Base-by-base conservation (phyloP, 2,888 invertebrate genomes). In the Amblyjoppa fuscipennis region DNA sequence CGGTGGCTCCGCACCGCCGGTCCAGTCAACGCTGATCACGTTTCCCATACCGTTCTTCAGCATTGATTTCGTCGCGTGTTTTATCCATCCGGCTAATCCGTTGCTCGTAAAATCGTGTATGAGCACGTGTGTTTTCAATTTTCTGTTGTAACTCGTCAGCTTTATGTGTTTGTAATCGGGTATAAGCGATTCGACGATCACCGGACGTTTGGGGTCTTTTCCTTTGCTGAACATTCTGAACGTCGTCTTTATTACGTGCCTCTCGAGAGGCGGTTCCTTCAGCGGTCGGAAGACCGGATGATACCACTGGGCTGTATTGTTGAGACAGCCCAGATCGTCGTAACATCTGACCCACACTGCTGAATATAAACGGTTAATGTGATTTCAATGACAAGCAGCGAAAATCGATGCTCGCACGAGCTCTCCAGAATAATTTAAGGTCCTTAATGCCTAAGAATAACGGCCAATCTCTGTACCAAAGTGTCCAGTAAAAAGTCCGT, bases 11-110 rank as follows among this genome's bases (percentile, higher is more conserved):
- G 95, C 95, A 1, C 95, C 95, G 56, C 93, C 91, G 86, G 94
- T 94, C 95, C 95, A 95, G 90, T 95, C 95, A 5, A 96, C 94
- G 5, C 95, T 94, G 61, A 95, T 93, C 6, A 95, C 92, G 87
- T 95, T 95, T 76, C 91, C 90, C 87, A 90, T 89, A 81, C 92
- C 90, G 87, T 91, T 61, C 20, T 28, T 34, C 49, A 81, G 16
- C 31, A 81, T 69, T 5, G 81, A 20, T 69, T 66, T 68, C 41
- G 81, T 73, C 61, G 9, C 71, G 56, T 68, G 76, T 45, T 68
- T 81, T 51, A 77, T 81, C 69, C 73, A 77, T 45, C 77, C 68
- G 53, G 59, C 73, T 25, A 93, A 93, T 16, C 94, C 94, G 80
- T 93, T 94, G 74, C 94, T 93, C 16, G 94, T 95, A 86, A 95